Conservation (phyloP, 2,888 invertebrate species). For the Slavum lentiscoides region DNA sequence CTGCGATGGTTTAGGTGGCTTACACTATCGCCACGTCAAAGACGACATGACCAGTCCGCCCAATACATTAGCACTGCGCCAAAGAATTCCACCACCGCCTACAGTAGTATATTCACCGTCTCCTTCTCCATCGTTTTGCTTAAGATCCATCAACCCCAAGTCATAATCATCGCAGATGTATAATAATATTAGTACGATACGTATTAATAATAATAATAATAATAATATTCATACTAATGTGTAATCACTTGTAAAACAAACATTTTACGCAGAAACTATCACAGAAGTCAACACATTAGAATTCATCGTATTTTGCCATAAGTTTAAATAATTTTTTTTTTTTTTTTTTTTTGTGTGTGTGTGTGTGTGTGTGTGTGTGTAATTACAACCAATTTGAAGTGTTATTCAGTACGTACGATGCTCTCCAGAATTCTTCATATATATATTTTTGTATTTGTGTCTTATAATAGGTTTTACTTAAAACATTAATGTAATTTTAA, state of each 20-base stretch:
- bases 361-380: slow-evolving; percentile 7
- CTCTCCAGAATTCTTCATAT: slow-evolving; percentile 14
- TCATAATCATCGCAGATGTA: slow-evolving; percentile 57
- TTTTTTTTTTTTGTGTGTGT: neutral
- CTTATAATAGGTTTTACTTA: slow-evolving; percentile 27
- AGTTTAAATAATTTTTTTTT: neutral
- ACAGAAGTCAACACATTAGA: neutral
- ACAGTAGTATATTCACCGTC: slow-evolving; percentile 56
- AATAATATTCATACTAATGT: too few relatives aligned
- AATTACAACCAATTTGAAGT: slow-evolving; percentile 30
- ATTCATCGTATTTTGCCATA: neutral
- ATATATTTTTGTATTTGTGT: slow-evolving; percentile 39
- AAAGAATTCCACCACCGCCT: slow-evolving; percentile 60
- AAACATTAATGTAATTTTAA: slow-evolving; percentile 9
- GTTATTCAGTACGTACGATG: slow-evolving; percentile 4
- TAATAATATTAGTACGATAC: neutral
- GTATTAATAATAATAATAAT: neutral
- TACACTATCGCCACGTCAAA: slow-evolving; percentile 67
- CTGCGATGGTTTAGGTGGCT: slow-evolving; percentile 63
- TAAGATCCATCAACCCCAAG: slow-evolving; percentile 59
- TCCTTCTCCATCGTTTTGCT: slow-evolving; percentile 58
- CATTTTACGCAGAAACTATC: slow-evolving; percentile 2
- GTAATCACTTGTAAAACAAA: neutral
- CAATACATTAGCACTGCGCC: slow-evolving; percentile 65
- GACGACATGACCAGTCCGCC: slow-evolving; percentile 63